Base-by-base conservation (phyloP, 2,797 vertebrate genomes). In the Poecilia gillii region DNA sequence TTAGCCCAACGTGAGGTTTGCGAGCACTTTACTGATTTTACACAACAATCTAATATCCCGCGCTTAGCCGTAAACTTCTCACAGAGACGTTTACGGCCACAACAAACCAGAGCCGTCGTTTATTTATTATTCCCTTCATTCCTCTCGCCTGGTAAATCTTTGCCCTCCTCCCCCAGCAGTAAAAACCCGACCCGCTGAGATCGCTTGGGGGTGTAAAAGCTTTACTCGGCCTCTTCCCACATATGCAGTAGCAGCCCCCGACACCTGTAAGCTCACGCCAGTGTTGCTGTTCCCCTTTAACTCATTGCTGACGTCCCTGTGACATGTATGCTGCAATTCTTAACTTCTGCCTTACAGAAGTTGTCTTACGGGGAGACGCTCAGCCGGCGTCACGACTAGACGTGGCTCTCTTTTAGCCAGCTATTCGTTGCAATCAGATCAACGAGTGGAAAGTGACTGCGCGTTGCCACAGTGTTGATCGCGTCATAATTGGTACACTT, bases 341-440 rank as follows among this genome's bases (percentile, higher is more conserved):
- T 78, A 73, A 80, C 64, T 79, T 49, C 76, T 55, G 79, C 59
- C 55, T 53, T 28, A 11, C 80, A 16, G 7, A 23, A 55, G 78
- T 77, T 66, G 43, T 76, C 2, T 79, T 47, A 74, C 78, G 75
- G 70, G 70, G 73, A 90, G 64, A 84, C 6, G 36, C 31, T 84
- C 78, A 55, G 2, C 45, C 70, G 47, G 74, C 46, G 3, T 82
- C 53, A 43, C 39, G 72, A 28, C 39, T 62, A 74, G 36, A 59
- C 74, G 55, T 71, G 18, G 70, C 80, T 77, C 28, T 78, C 66
- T 84, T 76, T 75, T 55, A 57, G 70, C 43, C 64, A 72, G 71
- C 76, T 68, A n/a, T n/a, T 82, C 83, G 85, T 85, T 87, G 81
- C 79, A 84, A 77, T 84, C 81, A 85, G 81, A 85, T 82, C 66